Evolutionary conservation across 2,888 invertebrate species (phyloP).

Genomic region (Philonicus albiceps): DNA sequence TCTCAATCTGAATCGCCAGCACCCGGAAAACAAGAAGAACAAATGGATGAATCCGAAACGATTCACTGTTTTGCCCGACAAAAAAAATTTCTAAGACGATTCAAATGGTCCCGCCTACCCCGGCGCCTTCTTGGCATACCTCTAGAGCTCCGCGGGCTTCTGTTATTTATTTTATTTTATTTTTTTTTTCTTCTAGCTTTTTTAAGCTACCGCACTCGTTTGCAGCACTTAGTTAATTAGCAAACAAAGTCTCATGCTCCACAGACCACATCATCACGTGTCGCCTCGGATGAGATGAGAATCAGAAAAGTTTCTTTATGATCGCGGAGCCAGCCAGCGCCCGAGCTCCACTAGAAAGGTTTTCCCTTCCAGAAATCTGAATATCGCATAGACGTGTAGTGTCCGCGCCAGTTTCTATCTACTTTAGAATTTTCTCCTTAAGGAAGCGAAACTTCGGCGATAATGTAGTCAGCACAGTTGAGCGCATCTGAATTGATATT

Average conservation of each 20-base stretch:
- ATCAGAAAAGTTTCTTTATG: background rate
- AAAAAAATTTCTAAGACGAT: background rate
- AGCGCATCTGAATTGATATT: constrained; percentile 1
- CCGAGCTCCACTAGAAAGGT: background rate
- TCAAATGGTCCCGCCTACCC: background rate
- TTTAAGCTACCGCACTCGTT: background rate
- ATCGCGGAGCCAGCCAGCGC: background rate
- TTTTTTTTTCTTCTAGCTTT: background rate
- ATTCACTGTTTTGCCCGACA: background rate
- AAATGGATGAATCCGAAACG: background rate
- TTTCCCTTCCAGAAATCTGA: background rate
- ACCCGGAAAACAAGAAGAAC: constrained; percentile 13
- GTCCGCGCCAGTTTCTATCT: background rate
- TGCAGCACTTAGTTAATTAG: constrained; percentile 30
- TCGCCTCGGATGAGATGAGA: background rate
- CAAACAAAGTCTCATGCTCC: constrained; percentile 35
- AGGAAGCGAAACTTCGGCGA: background rate
- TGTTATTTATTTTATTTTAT: background rate
- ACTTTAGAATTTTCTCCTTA: background rate
- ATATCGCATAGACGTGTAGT: background rate
- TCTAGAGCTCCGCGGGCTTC: background rate
- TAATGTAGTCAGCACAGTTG: constrained; percentile 12
- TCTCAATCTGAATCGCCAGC: constrained; percentile 11
- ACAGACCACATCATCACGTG: constrained; percentile 34
- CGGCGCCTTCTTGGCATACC: background rate